Percentiles rank a stretch among this genome's conserved stretches.
Conservation (phyloP, 2,888 invertebrate genomes). For the Eupithecia dodoneata region DNA sequence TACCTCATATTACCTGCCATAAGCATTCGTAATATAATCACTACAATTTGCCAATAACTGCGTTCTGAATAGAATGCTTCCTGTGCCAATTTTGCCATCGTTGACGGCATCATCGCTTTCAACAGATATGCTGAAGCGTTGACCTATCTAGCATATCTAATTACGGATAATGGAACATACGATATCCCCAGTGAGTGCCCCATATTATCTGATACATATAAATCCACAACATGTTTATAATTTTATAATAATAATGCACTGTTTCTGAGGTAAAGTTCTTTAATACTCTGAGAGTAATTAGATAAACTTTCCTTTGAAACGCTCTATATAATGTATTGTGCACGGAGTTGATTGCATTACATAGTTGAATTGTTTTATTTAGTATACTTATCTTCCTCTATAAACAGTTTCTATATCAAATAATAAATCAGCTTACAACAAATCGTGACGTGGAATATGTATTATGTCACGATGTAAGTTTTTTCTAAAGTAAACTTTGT, state of each 20-base stretch:
- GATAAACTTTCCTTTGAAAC: background rate
- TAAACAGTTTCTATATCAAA: slow-evolving; percentile 3
- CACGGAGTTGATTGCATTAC: background rate
- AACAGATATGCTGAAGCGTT: slow-evolving; percentile 27
- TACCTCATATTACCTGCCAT: background rate
- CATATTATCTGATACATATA: background rate
- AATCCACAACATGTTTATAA: background rate
- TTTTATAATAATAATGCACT: background rate
- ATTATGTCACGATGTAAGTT: slow-evolving; percentile 17
- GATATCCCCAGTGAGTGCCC: slow-evolving; percentile 4
- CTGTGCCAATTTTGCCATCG: slow-evolving; percentile 37
- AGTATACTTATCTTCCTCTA: background rate
- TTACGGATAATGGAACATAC: slow-evolving; percentile 15
- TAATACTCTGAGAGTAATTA: background rate
- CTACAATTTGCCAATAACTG: slow-evolving; percentile 32
- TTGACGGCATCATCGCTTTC: slow-evolving; percentile 37
- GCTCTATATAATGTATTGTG: background rate
- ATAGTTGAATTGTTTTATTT: background rate
- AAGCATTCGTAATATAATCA: slow-evolving; percentile 28
- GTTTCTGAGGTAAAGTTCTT: background rate
- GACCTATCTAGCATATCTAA: slow-evolving; percentile 27
- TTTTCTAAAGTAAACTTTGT: slow-evolving; percentile 29
- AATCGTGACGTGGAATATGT: slow-evolving; percentile 20
- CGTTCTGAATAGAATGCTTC: slow-evolving; percentile 30
- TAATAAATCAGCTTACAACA: background rate